These are phyloP conservation scores for Haliclona indistincta DNA, from an alignment of 37 sponge, comb jelly and placozoan species.

Conservation along the genomic window DNA sequence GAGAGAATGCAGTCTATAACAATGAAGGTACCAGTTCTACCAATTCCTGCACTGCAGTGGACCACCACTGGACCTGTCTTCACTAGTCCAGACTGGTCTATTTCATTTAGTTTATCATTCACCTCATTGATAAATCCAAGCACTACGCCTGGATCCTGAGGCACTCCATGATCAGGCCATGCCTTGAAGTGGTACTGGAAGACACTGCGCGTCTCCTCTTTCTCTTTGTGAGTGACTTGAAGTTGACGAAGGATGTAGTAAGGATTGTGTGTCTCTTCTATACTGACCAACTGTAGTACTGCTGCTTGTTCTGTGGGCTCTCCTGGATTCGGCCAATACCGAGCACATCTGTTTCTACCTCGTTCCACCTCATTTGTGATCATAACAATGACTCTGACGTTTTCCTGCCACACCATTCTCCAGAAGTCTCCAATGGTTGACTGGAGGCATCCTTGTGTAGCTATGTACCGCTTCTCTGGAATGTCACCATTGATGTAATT, in stretches of 20 bases:
- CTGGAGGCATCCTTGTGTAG: slow-evolving; percentile 23
- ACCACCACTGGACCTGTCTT: slow-evolving; percentile 17
- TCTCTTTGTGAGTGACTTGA: neutral
- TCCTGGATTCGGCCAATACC: slow-evolving; percentile 8
- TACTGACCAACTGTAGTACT: neutral
- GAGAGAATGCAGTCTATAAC: slow-evolving; percentile 46
- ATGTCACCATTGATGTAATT: slow-evolving; percentile 34
- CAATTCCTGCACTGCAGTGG: slow-evolving; percentile 57
- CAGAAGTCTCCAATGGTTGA: slow-evolving; percentile 56
- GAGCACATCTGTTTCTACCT: slow-evolving; percentile 42
- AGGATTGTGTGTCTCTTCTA: neutral
- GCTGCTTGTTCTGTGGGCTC: neutral
- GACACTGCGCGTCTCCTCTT: neutral
- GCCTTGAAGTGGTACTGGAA: slow-evolving; percentile 43
- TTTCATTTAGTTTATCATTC: neutral
- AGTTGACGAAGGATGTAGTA: slow-evolving; percentile 17
- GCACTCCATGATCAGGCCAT: slow-evolving; percentile 53
- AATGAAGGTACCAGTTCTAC: slow-evolving; percentile 64
- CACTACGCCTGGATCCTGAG: slow-evolving; percentile 36
- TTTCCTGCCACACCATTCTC: slow-evolving; percentile 59
- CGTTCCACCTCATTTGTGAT: slow-evolving; percentile 58
- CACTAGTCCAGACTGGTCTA: slow-evolving; percentile 24
- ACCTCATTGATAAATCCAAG: slow-evolving; percentile 59
- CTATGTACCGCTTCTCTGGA: neutral
- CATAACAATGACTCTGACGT: slow-evolving; percentile 50